Base-by-base conservation (phyloP, 2,113 vertebrate species). In the Nycticryphes semicollaris region DNA sequence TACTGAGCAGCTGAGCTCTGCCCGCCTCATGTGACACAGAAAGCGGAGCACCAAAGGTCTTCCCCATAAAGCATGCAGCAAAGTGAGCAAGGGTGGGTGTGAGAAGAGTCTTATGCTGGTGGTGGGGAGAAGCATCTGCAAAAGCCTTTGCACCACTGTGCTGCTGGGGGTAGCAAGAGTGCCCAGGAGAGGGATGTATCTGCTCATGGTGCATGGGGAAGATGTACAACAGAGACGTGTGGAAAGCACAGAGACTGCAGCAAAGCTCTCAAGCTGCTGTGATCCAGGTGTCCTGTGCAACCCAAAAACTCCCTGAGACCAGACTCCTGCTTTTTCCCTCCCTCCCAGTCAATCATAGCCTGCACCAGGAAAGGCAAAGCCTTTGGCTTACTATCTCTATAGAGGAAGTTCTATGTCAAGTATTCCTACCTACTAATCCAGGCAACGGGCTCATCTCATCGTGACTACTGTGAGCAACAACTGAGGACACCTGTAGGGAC, bases 1-100 rank as follows among this genome's bases (percentile, higher is more conserved):
- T 31, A 41, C 12, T 0, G 0, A 62, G 59, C 22, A 72, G 45
- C 13, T 11, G 6, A 84, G 48, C 41, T 56, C 51, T 62, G 47
- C 12, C 28, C 25, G 62, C 47, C 51, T 53, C 23, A 13, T 0
- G 0, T 0, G 1, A 50, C n/a, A 54, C 2, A 10, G 30, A 64
- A 54, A 64, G 43, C 51, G 45, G 31, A 70, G 6, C 8, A 19
- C 47, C 56, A 23, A 57, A 85, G 25, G 33, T 57, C 33, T 67
- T 72, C 19, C 54, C 14, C n/a, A 8, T 47, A 84, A 93, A 62
- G 12, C 7, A 23, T 5, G 14, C 51, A 62, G 25, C 10, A 45
- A 47, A 43, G 53, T 12, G 35, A 47, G 24, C 31, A 62, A 80
- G 47, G 47, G 35, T 0, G 3, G 10, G 17, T 31, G n/a, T 0